Evolutionary conservation across 2,888 invertebrate species (phyloP), one percentile per base, ranked within the genome.

Genomic region (Drosophila diplacantha): DNA sequence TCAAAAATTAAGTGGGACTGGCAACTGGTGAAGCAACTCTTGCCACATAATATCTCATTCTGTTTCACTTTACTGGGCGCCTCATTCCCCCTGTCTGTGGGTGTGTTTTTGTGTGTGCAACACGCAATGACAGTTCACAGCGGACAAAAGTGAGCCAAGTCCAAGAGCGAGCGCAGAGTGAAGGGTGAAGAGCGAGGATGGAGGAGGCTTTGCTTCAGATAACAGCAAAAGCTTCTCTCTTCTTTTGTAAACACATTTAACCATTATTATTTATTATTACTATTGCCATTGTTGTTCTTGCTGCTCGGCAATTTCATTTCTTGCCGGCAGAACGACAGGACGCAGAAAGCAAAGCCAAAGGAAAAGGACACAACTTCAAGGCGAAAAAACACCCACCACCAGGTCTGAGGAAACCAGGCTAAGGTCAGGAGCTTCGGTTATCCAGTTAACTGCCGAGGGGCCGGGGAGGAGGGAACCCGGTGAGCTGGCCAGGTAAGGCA

Each of bases 241-340:
- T 49, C 35, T 53, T 68, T 69, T 57, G 69, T 69, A 52, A 63
- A 68, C 68, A 69, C 68, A 69, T 63, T 69, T 69, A 62, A 38
- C 54, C 69, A 68, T 59, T 70, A 71, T 61, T 38, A 55, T 69
- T 70, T 59, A 65, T 69, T 67, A 65, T 64, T 52, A 46, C 55
- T 59, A 64, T 64, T 41, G 44, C 18, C 60, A 26, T 52, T 51
- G 47, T 71, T 60, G 56, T 81, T 57, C 58, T 64, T 69, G 34
- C 64, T 71, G 63, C 65, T 54, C 55, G 80, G 63, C 73, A 82
- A 82, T 82, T 74, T 74, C 67, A 77, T 73, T 77, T 62, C 16
- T 62, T 64, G 69, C 60, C 73, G 26, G 16, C 32, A 31, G 24
- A 39, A 47, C 20, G 29, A 32, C 16, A 49, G 22, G 31, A 8